A percentile compares a stretch with the other conserved stretches of the same genome.
phyloP scores from a whole-genome alignment of 2,797 vertebrate genomes.

The Scyliorhinus canicula region DNA sequence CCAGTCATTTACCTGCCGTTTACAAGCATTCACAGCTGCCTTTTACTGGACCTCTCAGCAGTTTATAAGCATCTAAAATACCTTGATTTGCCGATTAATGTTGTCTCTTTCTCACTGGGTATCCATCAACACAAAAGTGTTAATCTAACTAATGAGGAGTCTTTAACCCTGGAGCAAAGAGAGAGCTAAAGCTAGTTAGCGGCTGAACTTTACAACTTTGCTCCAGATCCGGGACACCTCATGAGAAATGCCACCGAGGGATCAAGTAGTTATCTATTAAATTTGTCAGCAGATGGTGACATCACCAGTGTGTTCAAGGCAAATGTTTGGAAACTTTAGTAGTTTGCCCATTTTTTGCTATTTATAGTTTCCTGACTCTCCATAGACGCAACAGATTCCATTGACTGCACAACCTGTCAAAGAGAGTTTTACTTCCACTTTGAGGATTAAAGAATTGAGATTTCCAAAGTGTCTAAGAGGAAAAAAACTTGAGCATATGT shows the following conservation, averaged over 20 bases:
- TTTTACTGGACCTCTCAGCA: not conserved
- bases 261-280: conserved; percentile 12
- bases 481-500: conserved; percentile 2
- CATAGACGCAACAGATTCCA: not conserved
- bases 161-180: not conserved
- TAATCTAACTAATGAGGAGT: not conserved
- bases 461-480: not conserved
- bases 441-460: not conserved
- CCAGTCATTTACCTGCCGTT: not conserved
- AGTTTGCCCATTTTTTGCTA: not conserved
- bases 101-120: not conserved
- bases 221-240: not conserved
- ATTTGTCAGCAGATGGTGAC: not conserved
- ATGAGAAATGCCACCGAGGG: not conserved
- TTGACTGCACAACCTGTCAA: conserved; percentile 21
- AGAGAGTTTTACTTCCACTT: not conserved
- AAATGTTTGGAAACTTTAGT: not conserved
- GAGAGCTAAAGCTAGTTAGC: not conserved
- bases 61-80: not conserved
- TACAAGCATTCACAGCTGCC: not conserved
- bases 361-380: not conserved
- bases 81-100: not conserved
- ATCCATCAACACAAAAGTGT: not conserved
- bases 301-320: not conserved
- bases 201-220: not conserved